These are phyloP conservation scores for Entomobrya multifasciata DNA, from an alignment of 2,888 invertebrate genomes.

Conservation along the genomic window DNA sequence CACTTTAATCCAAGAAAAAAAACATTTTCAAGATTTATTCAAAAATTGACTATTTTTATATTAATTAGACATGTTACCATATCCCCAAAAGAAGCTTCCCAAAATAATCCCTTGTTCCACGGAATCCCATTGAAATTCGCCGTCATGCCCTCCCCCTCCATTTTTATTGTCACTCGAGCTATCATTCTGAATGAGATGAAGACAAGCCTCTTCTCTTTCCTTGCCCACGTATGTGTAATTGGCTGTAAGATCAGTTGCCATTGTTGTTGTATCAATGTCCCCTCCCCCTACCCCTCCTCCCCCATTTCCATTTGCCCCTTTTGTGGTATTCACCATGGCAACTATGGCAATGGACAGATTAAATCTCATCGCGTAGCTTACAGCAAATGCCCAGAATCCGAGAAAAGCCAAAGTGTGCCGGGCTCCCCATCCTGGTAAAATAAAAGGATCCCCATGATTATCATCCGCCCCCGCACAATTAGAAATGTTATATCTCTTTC, in stretches of 20 bases:
- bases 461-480: too few relatives aligned
- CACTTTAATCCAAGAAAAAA: background rate
- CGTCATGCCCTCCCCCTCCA: background rate
- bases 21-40: too few relatives aligned
- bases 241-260: too few relatives aligned
- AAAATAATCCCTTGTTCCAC: conserved; percentile 71
- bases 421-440: conserved; percentile 76
- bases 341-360: conserved; percentile 78
- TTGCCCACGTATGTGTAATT: too few relatives aligned
- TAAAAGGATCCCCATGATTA: too few relatives aligned
- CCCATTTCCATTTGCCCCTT: background rate
- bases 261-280: too few relatives aligned
- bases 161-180: too few relatives aligned
- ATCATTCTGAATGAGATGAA: conserved; percentile 31
- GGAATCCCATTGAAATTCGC: conserved; percentile 71
- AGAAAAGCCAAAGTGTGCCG: conserved; percentile 76
- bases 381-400: conserved; percentile 77
- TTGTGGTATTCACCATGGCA: conserved; percentile 70
- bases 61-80: conserved; percentile 37
- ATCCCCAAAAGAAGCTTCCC: conserved; percentile 70
- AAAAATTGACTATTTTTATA: too few relatives aligned
- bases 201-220: conserved; percentile 34
- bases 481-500: too few relatives aligned
- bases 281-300: too few relatives aligned
- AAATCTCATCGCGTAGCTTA: conserved; percentile 79